Evolutionary conservation across 2,113 vertebrate genomes (phyloP), one percentile per base, ranked within the genome.

Genomic region (Calypte anna): DNA sequence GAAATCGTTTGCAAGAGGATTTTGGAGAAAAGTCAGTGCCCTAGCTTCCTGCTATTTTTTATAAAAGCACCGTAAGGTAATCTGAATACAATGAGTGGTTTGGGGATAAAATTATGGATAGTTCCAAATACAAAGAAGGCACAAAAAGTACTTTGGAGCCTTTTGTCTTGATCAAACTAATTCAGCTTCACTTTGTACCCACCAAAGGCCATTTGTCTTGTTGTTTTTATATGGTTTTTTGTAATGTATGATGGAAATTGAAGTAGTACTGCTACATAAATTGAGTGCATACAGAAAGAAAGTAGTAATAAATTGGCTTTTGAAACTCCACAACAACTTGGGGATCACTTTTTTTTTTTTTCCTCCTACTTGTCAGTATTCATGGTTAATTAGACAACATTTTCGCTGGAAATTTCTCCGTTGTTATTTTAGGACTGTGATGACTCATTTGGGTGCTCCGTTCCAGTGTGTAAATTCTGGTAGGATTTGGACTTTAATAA

Each of bases 401-500:
- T 94, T 94, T 87, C 66, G 66, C 82, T 95, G 93, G 92, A 95
- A 92, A 82, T 67, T 96, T 95, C 93, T 87, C 81, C 3, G 22
- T 40, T 57, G 91, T 88, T 97, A 96, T 96, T 95, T 94, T 95
- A 95, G 93, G 44, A 3, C 58, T 0, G 14, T 93, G 92, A 92
- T 95, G 92, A 97, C 77, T 95, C 94, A 96, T 24, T 87, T 77
- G 81, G 74, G 81, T 31, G 77, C 86, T 38, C 74, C 13, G 3
- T 79, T 81, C 0, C 2, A 55, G 66, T 53, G 66, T 53, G 23
- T 40, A 48, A 81, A 22, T 68, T 90, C 61, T 93, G 82, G 12
- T 53, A 31, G 81, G 81, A 54, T 94, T 91, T 94, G 92, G 61
- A 94, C 96, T 80, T 7, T 33, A 64, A 92, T 95, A 92, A 94